Percentiles rank a stretch among this genome's conserved stretches.
Evolutionary conservation across 2,888 invertebrate genomes (phyloP).

Genomic region (Drosophila mercatorum): DNA sequence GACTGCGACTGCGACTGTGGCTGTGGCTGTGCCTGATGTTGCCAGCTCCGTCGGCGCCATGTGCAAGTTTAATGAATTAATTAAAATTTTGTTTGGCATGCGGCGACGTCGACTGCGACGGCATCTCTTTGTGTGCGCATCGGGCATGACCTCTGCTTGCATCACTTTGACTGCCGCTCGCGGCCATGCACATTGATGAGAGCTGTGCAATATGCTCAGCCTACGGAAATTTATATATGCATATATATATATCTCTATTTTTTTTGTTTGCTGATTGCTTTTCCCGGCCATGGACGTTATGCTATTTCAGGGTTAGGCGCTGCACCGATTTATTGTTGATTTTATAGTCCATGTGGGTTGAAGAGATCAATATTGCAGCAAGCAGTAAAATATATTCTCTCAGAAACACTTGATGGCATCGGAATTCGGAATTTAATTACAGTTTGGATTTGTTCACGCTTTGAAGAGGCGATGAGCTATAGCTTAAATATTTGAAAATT

Average conservation of each 20-base stretch:
- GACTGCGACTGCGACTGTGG: background rate
- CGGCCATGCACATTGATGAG: constrained; percentile 46
- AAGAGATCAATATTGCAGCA: background rate
- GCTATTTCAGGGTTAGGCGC: constrained; percentile 42
- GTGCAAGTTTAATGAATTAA: constrained; percentile 75
- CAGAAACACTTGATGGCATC: background rate
- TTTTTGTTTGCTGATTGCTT: constrained; percentile 24
- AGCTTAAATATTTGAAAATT: background rate
- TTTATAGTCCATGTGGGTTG: background rate
- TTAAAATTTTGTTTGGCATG: constrained; percentile 61
- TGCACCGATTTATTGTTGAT: constrained; percentile 14
- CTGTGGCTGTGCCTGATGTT: constrained; percentile 11
- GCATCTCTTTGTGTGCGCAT: constrained; percentile 24
- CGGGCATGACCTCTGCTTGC: constrained; percentile 69
- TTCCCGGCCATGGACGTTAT: constrained; percentile 22
- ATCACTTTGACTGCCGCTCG: constrained; percentile 36
- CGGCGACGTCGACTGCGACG: constrained; percentile 23
- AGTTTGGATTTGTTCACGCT: background rate
- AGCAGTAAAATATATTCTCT: background rate
- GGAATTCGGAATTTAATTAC: background rate
- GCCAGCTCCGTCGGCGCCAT: constrained; percentile 49
- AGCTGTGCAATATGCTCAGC: constrained; percentile 22
- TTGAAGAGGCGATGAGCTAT: background rate
- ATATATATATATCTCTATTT: background rate
- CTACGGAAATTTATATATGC: constrained; percentile 40